A percentile compares a stretch with the other conserved stretches of the same genome.
Conservation (phyloP, 2,888 invertebrate species). For the Pimpla rufipes region DNA sequence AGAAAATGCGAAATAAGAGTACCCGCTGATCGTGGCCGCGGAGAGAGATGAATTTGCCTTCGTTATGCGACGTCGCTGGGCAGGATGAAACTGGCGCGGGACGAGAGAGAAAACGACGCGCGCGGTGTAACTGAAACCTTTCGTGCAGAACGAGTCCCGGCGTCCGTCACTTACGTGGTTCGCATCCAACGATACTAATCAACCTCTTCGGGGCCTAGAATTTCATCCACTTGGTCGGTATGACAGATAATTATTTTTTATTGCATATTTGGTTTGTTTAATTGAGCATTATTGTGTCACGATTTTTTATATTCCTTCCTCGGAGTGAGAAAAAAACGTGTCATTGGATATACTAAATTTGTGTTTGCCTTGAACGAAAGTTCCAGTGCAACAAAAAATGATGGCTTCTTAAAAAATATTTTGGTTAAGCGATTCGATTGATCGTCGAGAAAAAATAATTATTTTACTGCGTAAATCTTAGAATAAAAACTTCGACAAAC, state of each 20-base stretch:
- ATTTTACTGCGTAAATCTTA: not conserved
- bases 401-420: not conserved
- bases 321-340: too few relatives aligned
- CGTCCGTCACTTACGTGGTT: slow-evolving; percentile 41
- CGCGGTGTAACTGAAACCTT: slow-evolving; percentile 30
- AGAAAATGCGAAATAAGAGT: slow-evolving; percentile 41
- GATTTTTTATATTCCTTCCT: not conserved
- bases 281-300: not conserved
- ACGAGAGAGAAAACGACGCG: slow-evolving; percentile 22
- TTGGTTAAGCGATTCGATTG: not conserved
- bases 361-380: too few relatives aligned
- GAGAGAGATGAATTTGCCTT: slow-evolving; percentile 43
- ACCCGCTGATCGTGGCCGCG: not conserved
- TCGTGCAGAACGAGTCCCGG: slow-evolving; percentile 11
- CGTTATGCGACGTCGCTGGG: slow-evolving; percentile 31
- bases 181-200: slow-evolving; percentile 47
- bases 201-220: not conserved
- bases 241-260: not conserved
- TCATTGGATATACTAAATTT: too few relatives aligned
- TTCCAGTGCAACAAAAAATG: too few relatives aligned
- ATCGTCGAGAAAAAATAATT: not conserved
- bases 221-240: not conserved
- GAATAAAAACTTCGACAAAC: too few relatives aligned
- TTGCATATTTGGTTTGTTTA: not conserved
- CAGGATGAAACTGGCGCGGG: not conserved